Evolutionary conservation across 2,113 vertebrate genomes (phyloP).

Genomic region (Myotis yumanensis): DNA sequence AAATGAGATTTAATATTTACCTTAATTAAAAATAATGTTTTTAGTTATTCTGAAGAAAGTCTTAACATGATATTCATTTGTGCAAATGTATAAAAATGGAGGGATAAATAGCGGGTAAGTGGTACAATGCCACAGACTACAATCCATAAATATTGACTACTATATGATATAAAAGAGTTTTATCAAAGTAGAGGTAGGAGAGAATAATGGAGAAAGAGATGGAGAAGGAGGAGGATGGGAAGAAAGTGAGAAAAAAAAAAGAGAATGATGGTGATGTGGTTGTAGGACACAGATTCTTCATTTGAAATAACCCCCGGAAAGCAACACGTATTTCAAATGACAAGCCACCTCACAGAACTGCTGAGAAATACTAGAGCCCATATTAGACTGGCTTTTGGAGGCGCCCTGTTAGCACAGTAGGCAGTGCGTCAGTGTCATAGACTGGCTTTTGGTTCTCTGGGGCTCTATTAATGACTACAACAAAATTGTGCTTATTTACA

Average conservation of each 20-base stretch:
- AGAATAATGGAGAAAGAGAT: background rate
- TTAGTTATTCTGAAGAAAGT: conserved; percentile 22
- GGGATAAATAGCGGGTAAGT: background rate
- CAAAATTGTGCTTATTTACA: background rate
- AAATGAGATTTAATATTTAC: conserved; percentile 6
- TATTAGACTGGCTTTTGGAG: background rate
- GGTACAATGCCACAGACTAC: background rate
- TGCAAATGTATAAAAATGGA: background rate
- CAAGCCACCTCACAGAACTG: background rate
- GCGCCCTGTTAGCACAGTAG: too few relatives aligned
- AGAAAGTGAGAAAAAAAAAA: background rate
- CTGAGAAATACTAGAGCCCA: background rate
- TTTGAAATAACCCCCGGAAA: background rate
- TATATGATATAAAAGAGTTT: background rate
- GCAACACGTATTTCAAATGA: background rate
- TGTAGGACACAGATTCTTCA: background rate
- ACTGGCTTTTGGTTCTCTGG: background rate
- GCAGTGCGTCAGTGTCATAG: too few relatives aligned
- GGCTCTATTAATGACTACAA: background rate
- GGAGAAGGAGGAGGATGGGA: background rate
- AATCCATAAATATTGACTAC: background rate
- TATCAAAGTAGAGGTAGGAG: background rate
- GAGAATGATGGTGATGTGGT: background rate
- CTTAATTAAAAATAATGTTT: background rate
- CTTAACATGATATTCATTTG: background rate